Conservation (phyloP, 2,113 vertebrate genomes). For the Turdus rufiventris region DNA sequence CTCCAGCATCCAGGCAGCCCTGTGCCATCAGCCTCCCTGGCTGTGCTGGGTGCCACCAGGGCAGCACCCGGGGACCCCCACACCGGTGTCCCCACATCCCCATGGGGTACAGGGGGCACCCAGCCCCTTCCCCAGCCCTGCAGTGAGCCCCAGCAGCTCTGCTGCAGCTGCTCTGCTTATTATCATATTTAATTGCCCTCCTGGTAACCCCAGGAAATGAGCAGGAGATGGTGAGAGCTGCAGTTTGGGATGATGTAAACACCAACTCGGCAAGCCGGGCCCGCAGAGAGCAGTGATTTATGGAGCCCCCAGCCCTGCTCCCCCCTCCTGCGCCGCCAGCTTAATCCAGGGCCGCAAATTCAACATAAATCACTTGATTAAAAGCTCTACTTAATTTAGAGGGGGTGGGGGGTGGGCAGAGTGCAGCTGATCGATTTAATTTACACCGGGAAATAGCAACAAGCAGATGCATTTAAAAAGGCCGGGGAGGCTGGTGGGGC, state of each 20-base stretch:
- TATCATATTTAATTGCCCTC: constrained; percentile 77
- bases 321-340: neutral
- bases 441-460: constrained; percentile 13
- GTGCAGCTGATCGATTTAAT: constrained; percentile 48
- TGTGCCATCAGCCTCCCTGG: neutral
- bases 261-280: constrained; percentile 45
- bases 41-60: neutral
- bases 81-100: neutral
- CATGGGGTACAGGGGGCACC: accelerated
- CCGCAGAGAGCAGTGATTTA: constrained; percentile 6
- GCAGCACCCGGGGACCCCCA: accelerated
- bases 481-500: neutral
- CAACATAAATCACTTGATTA: constrained; percentile 59
- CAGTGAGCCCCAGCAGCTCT: neutral
- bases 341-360: neutral
- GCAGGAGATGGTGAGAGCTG: constrained; percentile 34
- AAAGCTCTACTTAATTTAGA: constrained; percentile 59
- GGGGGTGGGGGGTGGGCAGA: neutral
- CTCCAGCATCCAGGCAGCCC: neutral
- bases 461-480: constrained; percentile 1
- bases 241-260: constrained; percentile 56
- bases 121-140: neutral
- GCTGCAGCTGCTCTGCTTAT: constrained; percentile 66
- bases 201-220: constrained; percentile 64
- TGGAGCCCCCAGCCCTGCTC: neutral